A percentile compares a stretch with the other conserved stretches of the same genome.
Conservation (phyloP, 2,113 vertebrate genomes). For the Clarias batrachus region DNA sequence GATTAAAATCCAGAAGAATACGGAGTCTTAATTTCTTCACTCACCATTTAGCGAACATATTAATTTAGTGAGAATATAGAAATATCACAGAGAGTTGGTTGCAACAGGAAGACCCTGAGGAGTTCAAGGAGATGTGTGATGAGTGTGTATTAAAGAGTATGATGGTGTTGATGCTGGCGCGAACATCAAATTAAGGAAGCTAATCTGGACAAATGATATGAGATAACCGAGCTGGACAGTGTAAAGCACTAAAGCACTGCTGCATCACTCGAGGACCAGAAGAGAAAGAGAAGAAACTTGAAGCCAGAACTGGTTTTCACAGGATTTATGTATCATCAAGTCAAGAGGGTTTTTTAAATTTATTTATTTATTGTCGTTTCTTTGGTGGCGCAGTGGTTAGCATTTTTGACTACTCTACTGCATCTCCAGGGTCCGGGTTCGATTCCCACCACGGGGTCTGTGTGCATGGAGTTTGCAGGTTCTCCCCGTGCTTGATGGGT, state of each 20-base stretch:
- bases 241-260: neutral
- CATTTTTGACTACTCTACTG: too few species aligned
- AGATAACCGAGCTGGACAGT: neutral
- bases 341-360: neutral
- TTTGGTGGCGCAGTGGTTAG: neutral
- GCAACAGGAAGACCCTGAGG: neutral
- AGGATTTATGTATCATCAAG: neutral
- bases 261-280: neutral
- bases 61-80: neutral
- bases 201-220: neutral
- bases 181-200: neutral
- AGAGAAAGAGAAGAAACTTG: neutral
- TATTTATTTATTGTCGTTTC: neutral
- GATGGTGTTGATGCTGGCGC: neutral
- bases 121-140: neutral
- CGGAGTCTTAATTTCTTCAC: neutral
- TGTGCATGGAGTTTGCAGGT: too few species aligned
- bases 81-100: neutral
- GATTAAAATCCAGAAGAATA: neutral
- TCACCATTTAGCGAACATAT: neutral
- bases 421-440: too few species aligned
- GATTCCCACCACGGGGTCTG: too few species aligned
- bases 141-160: neutral
- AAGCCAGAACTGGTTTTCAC: neutral
- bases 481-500: too few species aligned